Evolutionary conservation across 2,113 vertebrate species (phyloP).

Genomic region (Clarias batrachus): DNA sequence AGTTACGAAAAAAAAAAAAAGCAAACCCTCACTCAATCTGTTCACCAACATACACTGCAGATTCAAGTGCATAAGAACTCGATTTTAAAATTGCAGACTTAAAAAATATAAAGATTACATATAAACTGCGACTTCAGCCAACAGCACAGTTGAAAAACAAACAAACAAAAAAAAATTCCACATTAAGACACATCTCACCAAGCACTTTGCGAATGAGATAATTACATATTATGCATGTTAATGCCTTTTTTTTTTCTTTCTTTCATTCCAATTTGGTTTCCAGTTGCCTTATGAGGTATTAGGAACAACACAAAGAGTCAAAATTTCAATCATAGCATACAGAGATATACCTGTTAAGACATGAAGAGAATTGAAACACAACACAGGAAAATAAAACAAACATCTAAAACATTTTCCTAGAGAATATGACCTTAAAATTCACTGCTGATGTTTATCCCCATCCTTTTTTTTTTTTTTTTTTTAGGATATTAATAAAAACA

Average conservation of each 20-base stretch:
- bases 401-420: background rate
- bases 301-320: constrained; percentile 60
- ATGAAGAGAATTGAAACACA: constrained; percentile 37
- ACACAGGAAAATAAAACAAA: constrained; percentile 27
- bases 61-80: constrained; percentile 73
- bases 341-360: constrained; percentile 48
- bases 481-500: background rate
- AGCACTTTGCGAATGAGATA: constrained; percentile 54
- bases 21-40: constrained; percentile 67
- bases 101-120: constrained; percentile 32
- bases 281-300: constrained; percentile 75
- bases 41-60: constrained; percentile 70
- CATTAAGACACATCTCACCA: constrained; percentile 59
- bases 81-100: constrained; percentile 58
- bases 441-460: background rate
- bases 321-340: constrained; percentile 61
- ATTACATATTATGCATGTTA: constrained; percentile 45
- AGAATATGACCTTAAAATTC: constrained; percentile 1
- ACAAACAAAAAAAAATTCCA: constrained; percentile 32
- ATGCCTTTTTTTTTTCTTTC: constrained; percentile 25
- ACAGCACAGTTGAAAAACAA: constrained; percentile 45
- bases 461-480: background rate
- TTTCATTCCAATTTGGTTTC: constrained; percentile 58
- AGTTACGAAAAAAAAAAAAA: constrained; percentile 52
- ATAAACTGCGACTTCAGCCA: constrained; percentile 55